Evolutionary conservation across 1,140 invertebrate species (phyloP).

Genomic region (Pseudomyrmex concolor): DNA sequence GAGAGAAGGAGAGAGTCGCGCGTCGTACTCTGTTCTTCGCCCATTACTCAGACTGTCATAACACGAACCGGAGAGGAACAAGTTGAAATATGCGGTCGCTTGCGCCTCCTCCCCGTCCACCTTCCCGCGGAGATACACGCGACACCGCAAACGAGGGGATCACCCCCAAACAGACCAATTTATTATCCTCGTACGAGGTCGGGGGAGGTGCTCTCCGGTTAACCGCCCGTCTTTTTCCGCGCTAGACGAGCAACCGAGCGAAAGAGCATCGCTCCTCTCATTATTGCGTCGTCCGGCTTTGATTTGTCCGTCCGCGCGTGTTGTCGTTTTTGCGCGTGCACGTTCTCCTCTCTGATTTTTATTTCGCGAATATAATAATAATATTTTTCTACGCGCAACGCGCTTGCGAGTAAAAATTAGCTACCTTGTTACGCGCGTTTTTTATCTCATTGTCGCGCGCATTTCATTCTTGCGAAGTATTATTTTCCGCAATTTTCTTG

Average conservation of each 20-base stretch:
- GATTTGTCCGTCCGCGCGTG: not conserved
- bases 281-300: not conserved
- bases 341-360: not conserved
- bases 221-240: slow-evolving; percentile 11
- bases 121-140: slow-evolving; percentile 56
- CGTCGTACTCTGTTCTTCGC: slow-evolving; percentile 64
- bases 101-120: slow-evolving; percentile 69
- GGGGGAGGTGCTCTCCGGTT: not conserved
- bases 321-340: not conserved
- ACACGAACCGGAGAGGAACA: slow-evolving; percentile 70
- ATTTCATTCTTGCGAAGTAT: not conserved
- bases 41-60: slow-evolving; percentile 78
- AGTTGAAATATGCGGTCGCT: slow-evolving; percentile 77
- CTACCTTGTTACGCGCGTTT: not conserved
- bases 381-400: not conserved
- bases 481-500: not conserved
- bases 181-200: slow-evolving; percentile 54
- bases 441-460: not conserved
- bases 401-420: not conserved
- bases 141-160: slow-evolving; percentile 74
- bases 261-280: slow-evolving; percentile 4
- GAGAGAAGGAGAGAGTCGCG: slow-evolving; percentile 1
- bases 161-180: slow-evolving; percentile 69
- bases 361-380: not conserved
- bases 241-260: not conserved